These are phyloP conservation scores for Lordiphosa clarofinis DNA, from an alignment of 1,140 invertebrate genomes.

Conservation along the genomic window DNA sequence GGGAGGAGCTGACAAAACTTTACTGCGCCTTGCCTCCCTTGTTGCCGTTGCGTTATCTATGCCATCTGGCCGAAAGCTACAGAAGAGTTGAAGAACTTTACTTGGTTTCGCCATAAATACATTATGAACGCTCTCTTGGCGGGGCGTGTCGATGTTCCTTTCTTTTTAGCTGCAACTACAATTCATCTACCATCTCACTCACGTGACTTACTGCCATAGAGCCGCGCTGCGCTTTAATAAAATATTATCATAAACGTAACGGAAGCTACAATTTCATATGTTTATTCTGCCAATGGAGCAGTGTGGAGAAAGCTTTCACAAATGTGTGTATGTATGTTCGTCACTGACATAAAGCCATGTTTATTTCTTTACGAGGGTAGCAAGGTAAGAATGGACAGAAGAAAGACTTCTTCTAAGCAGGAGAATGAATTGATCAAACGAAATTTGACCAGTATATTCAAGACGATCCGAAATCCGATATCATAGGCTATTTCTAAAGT, in stretches of 20 bases:
- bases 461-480: too few species aligned
- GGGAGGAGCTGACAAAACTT: conserved; percentile 42
- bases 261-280: conserved; percentile 74
- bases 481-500: too few species aligned
- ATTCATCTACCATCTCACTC: conserved; percentile 22
- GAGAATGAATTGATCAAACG: too few species aligned
- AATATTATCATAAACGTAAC: conserved; percentile 76
- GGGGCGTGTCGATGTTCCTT: conserved; percentile 38
- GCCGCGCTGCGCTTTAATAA: conserved; percentile 64
- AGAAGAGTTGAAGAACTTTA: background rate
- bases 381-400: background rate
- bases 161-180: conserved; percentile 13
- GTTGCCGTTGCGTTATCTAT: conserved; percentile 32
- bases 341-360: background rate
- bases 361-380: conserved; percentile 6
- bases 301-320: conserved; percentile 27
- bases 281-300: conserved; percentile 40
- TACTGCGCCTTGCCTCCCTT: conserved; percentile 45
- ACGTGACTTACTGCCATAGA: conserved; percentile 23
- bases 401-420: too few species aligned
- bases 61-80: conserved; percentile 36
- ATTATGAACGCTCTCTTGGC: conserved; percentile 41
- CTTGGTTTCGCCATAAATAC: conserved; percentile 33
- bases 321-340: conserved; percentile 20
- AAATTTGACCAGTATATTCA: too few species aligned